Conservation (phyloP, 2,797 vertebrate genomes). For the Thripadectes ignobilis region DNA sequence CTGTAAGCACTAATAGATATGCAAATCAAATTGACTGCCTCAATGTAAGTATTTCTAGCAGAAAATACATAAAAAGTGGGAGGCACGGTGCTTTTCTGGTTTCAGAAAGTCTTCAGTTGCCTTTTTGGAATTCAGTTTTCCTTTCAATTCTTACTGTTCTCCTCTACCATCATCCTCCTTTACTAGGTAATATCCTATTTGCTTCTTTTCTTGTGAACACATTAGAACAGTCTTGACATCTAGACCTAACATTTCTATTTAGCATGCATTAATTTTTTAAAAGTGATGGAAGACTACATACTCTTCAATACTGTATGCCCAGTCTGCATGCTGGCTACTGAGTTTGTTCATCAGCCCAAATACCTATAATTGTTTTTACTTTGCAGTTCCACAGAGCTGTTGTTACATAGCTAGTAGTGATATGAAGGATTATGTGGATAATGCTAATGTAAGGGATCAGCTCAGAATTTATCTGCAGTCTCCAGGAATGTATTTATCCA, state of each 20-base stretch:
- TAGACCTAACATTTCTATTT: neutral
- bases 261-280: neutral
- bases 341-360: neutral
- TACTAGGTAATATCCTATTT: neutral
- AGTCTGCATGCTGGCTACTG: neutral
- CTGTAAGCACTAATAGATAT: neutral
- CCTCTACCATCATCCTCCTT: neutral
- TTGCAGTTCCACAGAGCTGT: neutral
- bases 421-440: neutral
- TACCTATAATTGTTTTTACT: neutral
- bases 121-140: neutral
- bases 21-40: neutral
- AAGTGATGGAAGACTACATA: neutral
- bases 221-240: neutral
- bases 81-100: neutral
- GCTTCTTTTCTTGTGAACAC: neutral
- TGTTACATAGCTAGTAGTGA: neutral
- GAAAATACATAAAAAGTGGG: neutral
- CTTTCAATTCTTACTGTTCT: neutral
- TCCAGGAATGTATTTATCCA: neutral
- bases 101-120: neutral
- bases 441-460: neutral
- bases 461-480: neutral
- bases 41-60: neutral
- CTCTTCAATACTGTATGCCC: neutral